phyloP scores from a whole-genome alignment of 1,140 invertebrate species.

The Archivesica marissinica region DNA sequence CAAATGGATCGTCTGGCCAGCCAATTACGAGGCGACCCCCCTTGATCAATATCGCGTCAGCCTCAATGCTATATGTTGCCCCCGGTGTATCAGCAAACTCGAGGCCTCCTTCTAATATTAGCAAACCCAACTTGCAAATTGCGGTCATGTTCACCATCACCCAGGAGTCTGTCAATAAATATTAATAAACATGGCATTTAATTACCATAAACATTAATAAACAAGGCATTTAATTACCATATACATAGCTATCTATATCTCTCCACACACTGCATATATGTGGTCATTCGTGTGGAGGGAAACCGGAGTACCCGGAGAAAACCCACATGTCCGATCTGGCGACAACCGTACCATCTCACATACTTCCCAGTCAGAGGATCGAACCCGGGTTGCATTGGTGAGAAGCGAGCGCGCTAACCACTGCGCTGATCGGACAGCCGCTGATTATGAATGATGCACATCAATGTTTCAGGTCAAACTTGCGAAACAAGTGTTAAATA shows the following conservation, averaged over 20 bases:
- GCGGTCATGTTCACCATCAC: conserved; percentile 71
- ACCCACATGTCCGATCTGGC: background rate
- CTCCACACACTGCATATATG: background rate
- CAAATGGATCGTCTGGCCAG: conserved; percentile 75
- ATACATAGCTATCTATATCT: background rate
- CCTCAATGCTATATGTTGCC: conserved; percentile 62
- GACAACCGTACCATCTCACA: background rate
- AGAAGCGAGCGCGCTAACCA: no score
- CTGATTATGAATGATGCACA: no score
- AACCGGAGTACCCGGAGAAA: background rate
- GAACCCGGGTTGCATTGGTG: no score
- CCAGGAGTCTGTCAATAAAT: conserved; percentile 74
- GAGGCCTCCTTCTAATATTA: conserved; percentile 77
- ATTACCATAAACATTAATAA: background rate
- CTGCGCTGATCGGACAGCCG: no score
- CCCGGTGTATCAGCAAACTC: conserved; percentile 70
- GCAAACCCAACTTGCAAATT: conserved; percentile 59
- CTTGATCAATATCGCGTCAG: conserved; percentile 74
- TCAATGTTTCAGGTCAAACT: no score
- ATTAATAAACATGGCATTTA: background rate
- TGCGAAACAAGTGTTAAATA: no score
- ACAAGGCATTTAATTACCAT: background rate
- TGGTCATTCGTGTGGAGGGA: background rate
- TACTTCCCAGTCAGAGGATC: no score
- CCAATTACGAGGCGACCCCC: conserved; percentile 80